Base-by-base conservation (phyloP, 2,888 invertebrate genomes). In the Eupithecia pulchellata region DNA sequence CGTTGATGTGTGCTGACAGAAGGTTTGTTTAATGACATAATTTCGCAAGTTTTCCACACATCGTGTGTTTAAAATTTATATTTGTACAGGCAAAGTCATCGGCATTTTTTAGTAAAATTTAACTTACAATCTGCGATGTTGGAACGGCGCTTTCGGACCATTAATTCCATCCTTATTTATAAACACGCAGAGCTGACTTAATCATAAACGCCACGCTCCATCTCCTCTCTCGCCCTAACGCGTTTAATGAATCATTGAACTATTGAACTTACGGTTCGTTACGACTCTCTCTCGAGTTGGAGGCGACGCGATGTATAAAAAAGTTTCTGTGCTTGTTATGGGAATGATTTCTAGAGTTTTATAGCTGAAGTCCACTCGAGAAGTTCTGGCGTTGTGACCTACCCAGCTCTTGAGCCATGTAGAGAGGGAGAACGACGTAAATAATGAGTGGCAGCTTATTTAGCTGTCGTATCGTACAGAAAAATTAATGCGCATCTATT, bases 81-180 rank as follows among this genome's bases (percentile, higher is more conserved):
- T 42, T 47, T 25, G 25, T 47, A 3, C 52, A 25, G 11, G 52
- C 39, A 17, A 66, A 62, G 13, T 25, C 55, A 32, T 36, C 11
- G 42, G 63, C 34, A 63, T 61, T 62, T 13, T 42, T 55, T 32
- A 66, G 32, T 66, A 42, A 67, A 66, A 47, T 58, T 11, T 88
- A 83, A 82, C 80, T 86, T 85, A 84, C 85, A 84, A 85, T 68
- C 47, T 69, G 79, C 81, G 77, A 84, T 81, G 82, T 83, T 85
- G 17, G 29, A 27, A 57, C 81, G 81, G 79, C 81, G 81, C 84
- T 78, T 82, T 79, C 84, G 80, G 78, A 78, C 85, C 91, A 91
- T 92, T 90, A 91, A 92, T 93, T 89, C 88, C 82, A 75, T 84
- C 86, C 91, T 91, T 92, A 92, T 91, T 60, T 91, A 91, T 92